These are phyloP conservation scores for Neopipo cinnamomea DNA, from an alignment of 2,113 vertebrate genomes.

Conservation along the genomic window DNA sequence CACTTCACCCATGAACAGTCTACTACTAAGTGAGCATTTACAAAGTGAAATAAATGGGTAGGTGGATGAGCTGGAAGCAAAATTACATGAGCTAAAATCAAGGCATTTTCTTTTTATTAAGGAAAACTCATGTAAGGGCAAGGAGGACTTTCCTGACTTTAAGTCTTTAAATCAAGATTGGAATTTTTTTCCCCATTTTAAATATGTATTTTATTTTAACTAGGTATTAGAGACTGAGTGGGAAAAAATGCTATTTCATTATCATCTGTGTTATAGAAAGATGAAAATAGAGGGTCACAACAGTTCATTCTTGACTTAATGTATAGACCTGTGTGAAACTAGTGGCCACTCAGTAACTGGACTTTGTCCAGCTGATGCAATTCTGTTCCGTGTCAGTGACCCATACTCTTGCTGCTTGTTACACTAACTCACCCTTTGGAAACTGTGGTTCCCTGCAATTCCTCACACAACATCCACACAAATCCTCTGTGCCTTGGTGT, in stretches of 20 bases:
- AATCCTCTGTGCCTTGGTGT: neutral
- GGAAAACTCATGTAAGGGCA: neutral
- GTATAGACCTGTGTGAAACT: neutral
- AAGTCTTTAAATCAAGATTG: neutral
- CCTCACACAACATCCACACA: neutral
- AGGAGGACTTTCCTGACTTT: neutral
- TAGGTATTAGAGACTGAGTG: neutral
- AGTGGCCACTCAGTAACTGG: neutral
- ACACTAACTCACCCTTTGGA: neutral
- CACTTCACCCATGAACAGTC: neutral
- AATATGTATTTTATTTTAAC: neutral
- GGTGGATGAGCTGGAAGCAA: neutral
- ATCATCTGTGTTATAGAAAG: neutral
- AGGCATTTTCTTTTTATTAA: neutral
- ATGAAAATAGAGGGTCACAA: neutral
- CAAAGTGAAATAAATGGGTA: neutral
- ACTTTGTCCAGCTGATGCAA: neutral
- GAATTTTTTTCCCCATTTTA: fast-evolving
- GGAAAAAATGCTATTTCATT: neutral
- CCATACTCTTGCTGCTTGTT: neutral
- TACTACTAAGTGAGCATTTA: neutral
- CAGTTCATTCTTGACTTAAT: neutral
- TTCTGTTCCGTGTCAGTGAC: neutral
- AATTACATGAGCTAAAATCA: neutral
- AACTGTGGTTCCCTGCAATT: neutral